phyloP scores from a whole-genome alignment of 2,113 vertebrate species.

The Cyprinodon tularosa region DNA sequence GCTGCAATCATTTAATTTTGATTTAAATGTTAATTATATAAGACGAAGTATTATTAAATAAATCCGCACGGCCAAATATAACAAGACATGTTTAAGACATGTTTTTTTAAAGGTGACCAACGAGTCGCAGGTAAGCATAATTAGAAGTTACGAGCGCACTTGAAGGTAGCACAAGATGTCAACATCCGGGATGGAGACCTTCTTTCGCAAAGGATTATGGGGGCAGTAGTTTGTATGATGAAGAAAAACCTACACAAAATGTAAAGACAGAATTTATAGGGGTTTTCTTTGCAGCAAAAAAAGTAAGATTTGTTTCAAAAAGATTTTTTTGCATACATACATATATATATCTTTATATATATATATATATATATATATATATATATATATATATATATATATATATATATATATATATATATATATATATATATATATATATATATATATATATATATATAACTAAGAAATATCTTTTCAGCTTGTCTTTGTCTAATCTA shows the following conservation, averaged over 20 bases:
- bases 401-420: too few relatives aligned
- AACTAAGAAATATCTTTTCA: background rate
- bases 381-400: too few relatives aligned
- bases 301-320: too few relatives aligned
- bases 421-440: too few relatives aligned
- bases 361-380: too few relatives aligned
- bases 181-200: constrained; percentile 70
- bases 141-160: background rate
- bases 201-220: constrained; percentile 60
- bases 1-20: background rate
- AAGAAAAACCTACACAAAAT: background rate
- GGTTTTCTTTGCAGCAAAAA: too few relatives aligned
- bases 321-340: too few relatives aligned
- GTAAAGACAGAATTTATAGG: background rate
- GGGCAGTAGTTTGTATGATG: constrained; percentile 38
- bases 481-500: too few relatives aligned
- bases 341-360: too few relatives aligned
- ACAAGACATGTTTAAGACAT: background rate
- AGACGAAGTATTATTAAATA: background rate
- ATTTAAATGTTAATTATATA: background rate
- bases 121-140: fast-evolving
- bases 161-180: constrained; percentile 43
- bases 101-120: background rate
- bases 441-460: too few relatives aligned
- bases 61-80: background rate